phyloP scores from a whole-genome alignment of 2,113 vertebrate species.

The Philantomba maxwellii region DNA sequence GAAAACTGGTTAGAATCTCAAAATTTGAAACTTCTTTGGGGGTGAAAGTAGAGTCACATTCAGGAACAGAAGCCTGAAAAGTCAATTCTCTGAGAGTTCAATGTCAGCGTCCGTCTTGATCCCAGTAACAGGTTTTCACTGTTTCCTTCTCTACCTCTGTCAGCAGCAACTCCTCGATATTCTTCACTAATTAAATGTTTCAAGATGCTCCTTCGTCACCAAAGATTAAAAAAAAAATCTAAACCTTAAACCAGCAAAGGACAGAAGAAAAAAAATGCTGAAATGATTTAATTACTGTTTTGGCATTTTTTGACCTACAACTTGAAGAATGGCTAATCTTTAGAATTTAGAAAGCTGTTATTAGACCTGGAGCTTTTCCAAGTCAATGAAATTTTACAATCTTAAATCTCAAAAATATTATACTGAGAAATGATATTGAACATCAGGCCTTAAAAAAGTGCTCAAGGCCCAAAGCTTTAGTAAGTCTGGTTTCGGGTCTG shows the following conservation, averaged over 20 bases:
- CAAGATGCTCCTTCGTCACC: background rate
- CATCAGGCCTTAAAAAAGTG: background rate
- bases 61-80: background rate
- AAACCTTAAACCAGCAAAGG: background rate
- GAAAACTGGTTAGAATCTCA: background rate
- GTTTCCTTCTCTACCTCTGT: background rate
- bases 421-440: background rate
- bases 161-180: background rate
- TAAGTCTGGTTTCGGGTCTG: background rate
- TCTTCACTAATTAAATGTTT: background rate
- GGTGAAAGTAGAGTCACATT: background rate
- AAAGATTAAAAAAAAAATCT: background rate
- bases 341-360: constrained; percentile 10
- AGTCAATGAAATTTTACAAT: background rate
- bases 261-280: background rate
- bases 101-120: background rate
- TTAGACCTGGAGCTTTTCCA: background rate
- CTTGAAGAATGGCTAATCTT: background rate
- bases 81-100: background rate
- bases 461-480: background rate
- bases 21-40: background rate
- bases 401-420: constrained; percentile 27
- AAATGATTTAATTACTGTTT: background rate
- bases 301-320: constrained; percentile 14
- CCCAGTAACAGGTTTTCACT: background rate